Evolutionary conservation across 2,113 vertebrate species (phyloP).

Genomic region (Chinchilla lanigera): DNA sequence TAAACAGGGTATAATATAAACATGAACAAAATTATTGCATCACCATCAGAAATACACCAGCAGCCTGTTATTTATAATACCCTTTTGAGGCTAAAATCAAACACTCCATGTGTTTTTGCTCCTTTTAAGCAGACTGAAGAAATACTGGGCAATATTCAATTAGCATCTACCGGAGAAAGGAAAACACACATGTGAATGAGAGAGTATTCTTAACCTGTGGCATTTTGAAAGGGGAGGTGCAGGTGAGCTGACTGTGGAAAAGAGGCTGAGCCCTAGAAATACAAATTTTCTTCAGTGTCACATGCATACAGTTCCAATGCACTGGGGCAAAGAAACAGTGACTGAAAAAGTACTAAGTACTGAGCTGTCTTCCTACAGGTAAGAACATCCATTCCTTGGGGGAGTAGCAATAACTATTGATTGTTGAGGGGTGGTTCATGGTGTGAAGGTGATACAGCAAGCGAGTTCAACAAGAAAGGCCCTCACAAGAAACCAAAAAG

Average conservation of each 20-base stretch:
- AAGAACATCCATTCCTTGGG: neutral
- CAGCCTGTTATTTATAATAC: neutral
- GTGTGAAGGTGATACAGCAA: neutral
- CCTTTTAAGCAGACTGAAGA: neutral
- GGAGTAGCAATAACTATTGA: neutral
- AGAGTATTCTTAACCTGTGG: neutral
- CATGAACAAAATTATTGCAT: neutral
- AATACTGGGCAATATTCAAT: neutral
- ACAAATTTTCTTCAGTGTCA: neutral
- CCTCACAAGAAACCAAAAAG: too few species aligned
- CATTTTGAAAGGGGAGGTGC: neutral
- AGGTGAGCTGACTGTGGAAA: neutral
- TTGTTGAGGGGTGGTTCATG: slow-evolving; percentile 24
- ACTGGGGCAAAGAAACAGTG: neutral
- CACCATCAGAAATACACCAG: neutral
- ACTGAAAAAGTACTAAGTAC: neutral
- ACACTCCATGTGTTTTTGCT: neutral
- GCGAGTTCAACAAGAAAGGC: too few species aligned
- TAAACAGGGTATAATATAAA: neutral
- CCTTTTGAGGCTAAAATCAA: neutral
- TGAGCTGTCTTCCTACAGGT: neutral
- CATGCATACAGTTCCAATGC: neutral
- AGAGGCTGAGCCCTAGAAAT: neutral
- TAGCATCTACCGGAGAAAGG: neutral
- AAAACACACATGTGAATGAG: neutral